A percentile compares a stretch with the other conserved stretches of the same genome.
These are phyloP conservation scores for Coregonus sp. DNA, from an alignment of 2,797 vertebrate species.

Conservation along the genomic window DNA sequence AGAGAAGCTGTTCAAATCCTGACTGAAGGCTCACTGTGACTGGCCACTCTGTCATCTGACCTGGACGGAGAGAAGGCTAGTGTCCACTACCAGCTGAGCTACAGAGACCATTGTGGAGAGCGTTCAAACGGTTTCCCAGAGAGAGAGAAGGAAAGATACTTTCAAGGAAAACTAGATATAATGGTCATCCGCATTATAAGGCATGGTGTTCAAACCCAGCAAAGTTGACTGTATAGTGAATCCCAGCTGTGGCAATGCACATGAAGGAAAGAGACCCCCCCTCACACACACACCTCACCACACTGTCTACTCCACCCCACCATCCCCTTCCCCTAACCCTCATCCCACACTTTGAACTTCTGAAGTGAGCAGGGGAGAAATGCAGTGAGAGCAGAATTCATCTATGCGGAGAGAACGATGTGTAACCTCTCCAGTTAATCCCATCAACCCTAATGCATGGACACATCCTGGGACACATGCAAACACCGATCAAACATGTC, in stretches of 20 bases:
- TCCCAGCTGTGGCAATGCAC: not conserved
- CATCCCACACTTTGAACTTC: slow-evolving; percentile 69
- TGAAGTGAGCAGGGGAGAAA: slow-evolving; percentile 54
- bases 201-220: not conserved
- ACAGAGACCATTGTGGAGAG: not conserved
- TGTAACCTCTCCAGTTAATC: slow-evolving; percentile 51
- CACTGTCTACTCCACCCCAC: slow-evolving; percentile 33
- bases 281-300: slow-evolving; percentile 16
- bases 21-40: not conserved
- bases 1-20: not conserved
- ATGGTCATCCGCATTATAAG: not conserved
- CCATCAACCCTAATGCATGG: slow-evolving; percentile 55
- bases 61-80: slow-evolving; percentile 24
- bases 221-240: not conserved
- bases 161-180: not conserved
- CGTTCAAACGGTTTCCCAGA: not conserved
- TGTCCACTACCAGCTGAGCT: not conserved
- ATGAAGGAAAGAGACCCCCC: slow-evolving; percentile 14
- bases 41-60: slow-evolving; percentile 50
- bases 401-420: slow-evolving; percentile 65
- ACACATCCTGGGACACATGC: slow-evolving; percentile 60
- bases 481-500: slow-evolving; percentile 56
- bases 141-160: not conserved
- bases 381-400: slow-evolving; percentile 41
- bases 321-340: slow-evolving; percentile 13